phyloP scores from a whole-genome alignment of 2,797 vertebrate genomes.

The Sebastes umbrosus region DNA sequence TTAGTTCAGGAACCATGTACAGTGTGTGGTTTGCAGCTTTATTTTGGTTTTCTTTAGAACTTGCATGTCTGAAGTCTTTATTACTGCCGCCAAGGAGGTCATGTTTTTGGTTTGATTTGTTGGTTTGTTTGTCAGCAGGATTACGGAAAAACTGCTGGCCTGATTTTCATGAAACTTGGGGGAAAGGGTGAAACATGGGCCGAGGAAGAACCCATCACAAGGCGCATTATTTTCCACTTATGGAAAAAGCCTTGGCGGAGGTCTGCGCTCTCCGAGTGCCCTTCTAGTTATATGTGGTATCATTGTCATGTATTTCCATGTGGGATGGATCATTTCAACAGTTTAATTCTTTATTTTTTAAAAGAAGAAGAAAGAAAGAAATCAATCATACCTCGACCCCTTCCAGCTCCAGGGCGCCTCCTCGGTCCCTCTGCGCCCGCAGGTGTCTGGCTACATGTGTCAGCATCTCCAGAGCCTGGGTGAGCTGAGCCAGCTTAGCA shows the following conservation, averaged over 20 bases:
- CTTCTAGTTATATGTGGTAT: neutral
- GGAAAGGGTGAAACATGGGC: too few relatives aligned
- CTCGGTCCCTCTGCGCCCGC: conserved; percentile 83
- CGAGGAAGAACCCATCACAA: too few relatives aligned
- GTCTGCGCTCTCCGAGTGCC: too few relatives aligned
- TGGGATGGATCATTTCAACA: neutral
- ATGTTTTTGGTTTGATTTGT: too few relatives aligned
- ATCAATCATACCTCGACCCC: conserved; percentile 83
- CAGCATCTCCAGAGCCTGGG: conserved; percentile 84
- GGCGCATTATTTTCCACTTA: too few relatives aligned
- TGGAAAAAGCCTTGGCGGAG: too few relatives aligned
- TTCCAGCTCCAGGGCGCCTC: conserved; percentile 93
- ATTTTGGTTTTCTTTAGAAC: neutral
- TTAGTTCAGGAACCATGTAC: neutral
- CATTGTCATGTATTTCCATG: neutral
- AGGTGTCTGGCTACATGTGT: conserved; percentile 86
- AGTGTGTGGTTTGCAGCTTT: neutral
- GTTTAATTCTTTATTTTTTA: neutral
- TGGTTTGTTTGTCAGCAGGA: too few relatives aligned
- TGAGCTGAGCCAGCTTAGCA: conserved; percentile 77
- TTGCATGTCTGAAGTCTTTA: neutral
- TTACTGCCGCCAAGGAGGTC: neutral
- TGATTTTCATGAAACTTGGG: too few relatives aligned
- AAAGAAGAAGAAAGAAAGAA: neutral
- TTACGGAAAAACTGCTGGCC: too few relatives aligned